Base-by-base conservation (phyloP, 2,797 vertebrate species). In the Leptoclinus maculatus region DNA sequence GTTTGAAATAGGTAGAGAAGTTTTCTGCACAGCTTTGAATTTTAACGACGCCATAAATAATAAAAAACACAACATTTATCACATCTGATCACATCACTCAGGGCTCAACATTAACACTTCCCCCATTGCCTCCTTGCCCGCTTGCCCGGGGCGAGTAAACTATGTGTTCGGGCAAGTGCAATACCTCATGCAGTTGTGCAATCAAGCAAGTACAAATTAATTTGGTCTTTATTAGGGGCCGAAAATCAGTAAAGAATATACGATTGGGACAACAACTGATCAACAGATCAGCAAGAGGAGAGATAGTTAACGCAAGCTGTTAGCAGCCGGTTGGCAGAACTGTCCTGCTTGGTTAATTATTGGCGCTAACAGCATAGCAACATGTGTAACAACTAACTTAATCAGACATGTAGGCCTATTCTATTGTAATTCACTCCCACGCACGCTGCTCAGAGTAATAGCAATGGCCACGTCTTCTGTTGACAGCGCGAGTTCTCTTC, bases 1-100 rank as follows among this genome's bases (percentile, higher is more conserved):
- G 17, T 62, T 53, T 73, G 27, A 77, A 49, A 53, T 38, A 9
- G 5, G 29, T 79, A 32, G 43, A 66, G 36, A 29, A 57, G 12
- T 65, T 83, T 66, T 84, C 47, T 76, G 5, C 32, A 8, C 14
- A 57, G 53, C n/a, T 65, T 36, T 63, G 2, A 71, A 45, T 79
- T 67, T 53, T n/a, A 75, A 21, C 54, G 27, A 41, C 25, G 43
- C 11, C 5, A 45, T 34, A 5, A 34, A 34, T 21, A n/a, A 59
- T 21, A n/a, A 59, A 66, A 19, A 7, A 5, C 43, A 36, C 11
- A 60, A 27, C 19, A n/a, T 65, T 70, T n/a, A n/a, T n/a, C n/a
- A n/a, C n/a, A n/a, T 23, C 58, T 59, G 39, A 65, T 66, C 29
- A 64, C 67, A 70, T 64, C 39, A 27, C 53, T 13, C 23, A 54